Percentiles rank a stretch among this genome's conserved stretches.
These are phyloP conservation scores for Dicycla oo DNA, from an alignment of 2,888 invertebrate species.

Conservation along the genomic window DNA sequence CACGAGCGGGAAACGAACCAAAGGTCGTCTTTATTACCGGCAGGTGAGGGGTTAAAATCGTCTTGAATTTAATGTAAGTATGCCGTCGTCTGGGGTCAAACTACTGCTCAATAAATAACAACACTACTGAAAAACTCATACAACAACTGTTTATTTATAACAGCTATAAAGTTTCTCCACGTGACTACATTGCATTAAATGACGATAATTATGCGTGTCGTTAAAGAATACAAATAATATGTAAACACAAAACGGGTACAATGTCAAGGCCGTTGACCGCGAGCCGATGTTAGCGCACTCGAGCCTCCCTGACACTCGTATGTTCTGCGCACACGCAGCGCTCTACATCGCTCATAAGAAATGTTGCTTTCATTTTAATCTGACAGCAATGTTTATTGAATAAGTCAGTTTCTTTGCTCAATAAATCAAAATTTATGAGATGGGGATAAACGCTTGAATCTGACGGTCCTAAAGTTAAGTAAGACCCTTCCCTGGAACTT, in stretches of 20 bases:
- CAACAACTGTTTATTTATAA: constrained; percentile 60
- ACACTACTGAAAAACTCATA: constrained; percentile 56
- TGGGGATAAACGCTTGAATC: constrained; percentile 1
- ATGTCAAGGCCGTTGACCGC: constrained; percentile 88
- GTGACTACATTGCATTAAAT: constrained; percentile 74
- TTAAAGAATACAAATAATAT: constrained; percentile 77
- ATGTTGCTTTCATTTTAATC: constrained; percentile 50
- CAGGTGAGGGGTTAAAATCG: constrained; percentile 49
- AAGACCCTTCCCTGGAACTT: constrained; percentile 19
- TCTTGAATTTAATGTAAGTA: constrained; percentile 51
- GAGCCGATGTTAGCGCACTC: constrained; percentile 60
- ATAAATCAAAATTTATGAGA: constrained; percentile 39
- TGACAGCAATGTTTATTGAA: constrained; percentile 51
- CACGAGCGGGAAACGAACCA: constrained; percentile 24
- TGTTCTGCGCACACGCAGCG: constrained; percentile 59
- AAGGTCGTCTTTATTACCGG: constrained; percentile 54
- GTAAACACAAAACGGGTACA: constrained; percentile 80
- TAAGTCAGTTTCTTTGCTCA: constrained; percentile 34
- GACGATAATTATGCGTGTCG: constrained; percentile 71
- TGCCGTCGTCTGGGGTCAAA: constrained; percentile 54
- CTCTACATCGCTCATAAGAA: constrained; percentile 43
- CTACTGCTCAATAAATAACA: constrained; percentile 60
- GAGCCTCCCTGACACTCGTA: constrained; percentile 54
- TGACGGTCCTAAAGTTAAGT: constrained; percentile 17
- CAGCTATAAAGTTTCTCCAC: constrained; percentile 68